phyloP scores from a whole-genome alignment of 53 echinoderm and acorn worm species.

The Patiria pectinifera region DNA sequence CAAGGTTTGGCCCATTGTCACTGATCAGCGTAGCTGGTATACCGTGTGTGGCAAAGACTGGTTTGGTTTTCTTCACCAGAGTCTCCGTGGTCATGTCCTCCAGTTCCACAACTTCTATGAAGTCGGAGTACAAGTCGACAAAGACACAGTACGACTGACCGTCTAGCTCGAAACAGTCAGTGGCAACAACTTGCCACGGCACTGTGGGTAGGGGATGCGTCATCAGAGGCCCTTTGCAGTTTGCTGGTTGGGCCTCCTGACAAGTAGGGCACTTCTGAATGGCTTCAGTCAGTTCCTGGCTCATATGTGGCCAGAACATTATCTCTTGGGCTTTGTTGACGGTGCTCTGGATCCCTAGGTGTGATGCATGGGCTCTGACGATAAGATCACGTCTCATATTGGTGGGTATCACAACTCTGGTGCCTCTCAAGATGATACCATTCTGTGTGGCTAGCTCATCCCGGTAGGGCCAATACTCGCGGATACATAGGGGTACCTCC shows the following conservation, averaged over 20 bases:
- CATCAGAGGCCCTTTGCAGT: not conserved
- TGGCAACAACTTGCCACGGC: conserved; percentile 4
- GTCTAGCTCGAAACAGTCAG: conserved; percentile 4
- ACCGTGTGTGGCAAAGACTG: conserved; percentile 24
- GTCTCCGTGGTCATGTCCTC: conserved; percentile 14
- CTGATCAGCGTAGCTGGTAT: conserved; percentile 30
- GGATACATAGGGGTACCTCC: conserved; percentile 9
- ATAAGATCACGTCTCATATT: not conserved
- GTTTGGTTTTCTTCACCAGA: conserved; percentile 27
- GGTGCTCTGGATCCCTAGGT: not conserved
- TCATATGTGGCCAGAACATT: not conserved
- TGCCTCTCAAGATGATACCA: conserved; percentile 11
- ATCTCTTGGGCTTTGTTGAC: not conserved
- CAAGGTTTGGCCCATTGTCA: too few species aligned
- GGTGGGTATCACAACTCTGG: conserved; percentile 6
- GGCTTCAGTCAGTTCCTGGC: not conserved
- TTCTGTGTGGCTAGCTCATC: conserved; percentile 20
- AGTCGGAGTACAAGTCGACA: conserved; percentile 18
- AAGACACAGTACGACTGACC: not conserved
- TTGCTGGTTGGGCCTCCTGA: conserved; percentile 23
- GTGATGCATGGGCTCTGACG: conserved; percentile 17
- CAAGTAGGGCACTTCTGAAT: conserved; percentile 14
- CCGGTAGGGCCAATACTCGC: conserved; percentile 8
- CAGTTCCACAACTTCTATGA: too few species aligned
- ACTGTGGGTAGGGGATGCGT: not conserved